Base-by-base conservation (phyloP, 92 coral and sea anemone genomes). In the Zoanthus gigantus region DNA sequence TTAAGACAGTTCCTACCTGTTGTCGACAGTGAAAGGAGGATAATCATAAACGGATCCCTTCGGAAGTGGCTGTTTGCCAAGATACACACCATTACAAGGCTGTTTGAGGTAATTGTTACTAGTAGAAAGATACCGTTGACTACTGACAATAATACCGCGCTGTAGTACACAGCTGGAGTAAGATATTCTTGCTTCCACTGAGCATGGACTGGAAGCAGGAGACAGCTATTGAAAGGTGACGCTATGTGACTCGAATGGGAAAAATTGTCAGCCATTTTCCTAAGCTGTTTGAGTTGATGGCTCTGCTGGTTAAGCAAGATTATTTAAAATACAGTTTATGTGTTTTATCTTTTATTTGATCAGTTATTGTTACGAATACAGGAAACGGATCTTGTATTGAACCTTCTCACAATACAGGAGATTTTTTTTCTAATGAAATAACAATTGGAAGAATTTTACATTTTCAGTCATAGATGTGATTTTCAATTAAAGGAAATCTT, bases 121-220 rank as follows among this genome's bases (percentile, higher is more conserved):
- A 23, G 50, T 50, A 30, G 32, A 13, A 72, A 72, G 7, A 45
- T 28, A 2, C 44, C 17, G 76, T 71, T 71, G 4, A 71, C 32
- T 12, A 71, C 50, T 12, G 16, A 10, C 16, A 37, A 2, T 30
- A 12, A 16, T 6, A 71, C 28, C 16, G 76, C 29, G 47, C 46
- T 71, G 76, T 30, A 5, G 15, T 13, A 37, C 12, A 71, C 76
- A 23, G 46, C 76, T 37, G 50, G 47, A 71, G 76, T 28, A 37
- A 71, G 76, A 37, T 71, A 71, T 37, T 71, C 76, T 9, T 71
- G 17, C 28, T 23, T 71, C 76, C 76, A 71, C 47, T 71, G 76
- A 13, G 16, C 15, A 32, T 10, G 46, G 6, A 13, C 44, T 28
- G 44, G 46, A 71, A 71, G 76, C 6, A 13, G 47, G 17, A 12